Base-by-base conservation (phyloP, 2,888 invertebrate species). In the Stratiomys singularior region DNA sequence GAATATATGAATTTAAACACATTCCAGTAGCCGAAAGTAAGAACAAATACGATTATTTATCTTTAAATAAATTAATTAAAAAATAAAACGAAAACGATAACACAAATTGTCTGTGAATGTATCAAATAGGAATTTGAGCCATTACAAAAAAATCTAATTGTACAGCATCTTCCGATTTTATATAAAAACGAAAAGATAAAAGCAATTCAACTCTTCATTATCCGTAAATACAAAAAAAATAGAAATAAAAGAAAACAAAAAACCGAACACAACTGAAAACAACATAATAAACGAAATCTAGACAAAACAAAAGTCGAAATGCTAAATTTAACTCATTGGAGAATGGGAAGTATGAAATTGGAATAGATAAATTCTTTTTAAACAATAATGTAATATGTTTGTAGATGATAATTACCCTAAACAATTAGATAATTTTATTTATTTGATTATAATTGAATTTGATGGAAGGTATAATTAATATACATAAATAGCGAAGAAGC, bases 311-410 rank as follows among this genome's bases (percentile, higher is more conserved):
- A 63, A n/a, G 11, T 15, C 15, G 18, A 52, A 21, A 58, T 7
- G 2, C 21, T 23, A 58, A 58, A 18, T 58, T 66, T 66, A 21
- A 37, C 37, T 5, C 5, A 37, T 37, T 37, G 37, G 9, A 37
- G 37, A 37, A 37, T 37, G 37, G 37, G 9, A 37, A 37, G 9
- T 37, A 37, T 5, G 37, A 37, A 37, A 37, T 5, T 37, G 37
- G 56, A 74, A 37, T 74, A 74, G 74, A 74, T 74, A 58, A 74
- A 74, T 74, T 74, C 74, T 74, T 74, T 74, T 74, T 21, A 58
- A 60, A 58, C 60, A 44, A 56, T 74, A 46, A 23, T 30, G 13
- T 37, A 1, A 30, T 60, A 52, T 58, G 74, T 52, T 74, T 60
- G 74, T 74, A 74, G 44, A 58, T 37, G 74, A 60, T 74, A 74